Base-by-base conservation (phyloP, 2,888 invertebrate genomes). In the Ceratothoa steindachneri region DNA sequence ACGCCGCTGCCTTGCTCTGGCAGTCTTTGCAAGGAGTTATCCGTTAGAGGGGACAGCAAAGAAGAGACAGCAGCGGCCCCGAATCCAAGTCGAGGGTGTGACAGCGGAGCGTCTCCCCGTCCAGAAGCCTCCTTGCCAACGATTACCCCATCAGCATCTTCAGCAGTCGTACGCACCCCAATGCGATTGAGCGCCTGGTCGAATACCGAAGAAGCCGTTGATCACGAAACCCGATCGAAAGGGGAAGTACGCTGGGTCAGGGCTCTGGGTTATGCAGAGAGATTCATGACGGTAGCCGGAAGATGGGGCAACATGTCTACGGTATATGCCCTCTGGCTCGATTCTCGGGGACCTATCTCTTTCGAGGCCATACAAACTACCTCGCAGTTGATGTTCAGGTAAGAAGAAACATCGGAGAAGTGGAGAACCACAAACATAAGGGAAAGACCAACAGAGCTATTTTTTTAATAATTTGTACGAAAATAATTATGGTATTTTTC, bases 291-390 rank as follows among this genome's bases (percentile, higher is more conserved):
- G 9, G 53, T 53, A 7, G 69, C 78, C n/a, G 73, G 73, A 30
- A 73, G 73, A 30, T 78, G 67, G 67, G 78, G 78, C 31, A 73
- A 73, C 72, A 78, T 78, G 78, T 72, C 78, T 22, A 78, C 78
- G 7, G 73, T 78, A 4, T 78, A 78, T 41, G 31, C 71, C 24
- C 72, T 78, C 19, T 78, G 78, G 78, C 66, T 78, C 19, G 75
- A 75, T 22, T 73, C 78, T 41, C 29, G 73, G 24, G 60, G 30
- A 9, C 73, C 73, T 1, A 60, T 78, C 5, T 29, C 66, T 31
- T 71, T 75, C 55, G 72, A 75, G 1, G 15, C 53, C 12, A 69
- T 78, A 12, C 67, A 75, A 55, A 53, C 64, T 12, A 71, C 78
- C 2, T 31, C 71, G 24, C 53, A 67, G 15, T n/a, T 75, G 4